Evolutionary conservation across 2,113 vertebrate genomes (phyloP).

Genomic region (Thunnus maccoyii): DNA sequence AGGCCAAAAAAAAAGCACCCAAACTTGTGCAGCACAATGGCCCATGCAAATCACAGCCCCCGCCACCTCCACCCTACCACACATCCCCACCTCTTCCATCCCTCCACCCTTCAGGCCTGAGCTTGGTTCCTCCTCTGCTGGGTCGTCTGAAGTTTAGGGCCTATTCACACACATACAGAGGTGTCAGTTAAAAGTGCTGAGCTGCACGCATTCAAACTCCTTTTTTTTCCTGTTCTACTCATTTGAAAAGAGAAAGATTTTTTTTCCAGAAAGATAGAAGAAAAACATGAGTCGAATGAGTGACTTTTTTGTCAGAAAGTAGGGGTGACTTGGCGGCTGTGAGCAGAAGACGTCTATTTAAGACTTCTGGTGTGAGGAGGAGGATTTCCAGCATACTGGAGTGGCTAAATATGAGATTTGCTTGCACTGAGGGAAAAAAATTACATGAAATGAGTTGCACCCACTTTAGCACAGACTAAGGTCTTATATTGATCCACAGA

Average conservation of each 20-base stretch:
- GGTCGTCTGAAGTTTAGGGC: constrained; percentile 85
- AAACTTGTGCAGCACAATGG: constrained; percentile 90
- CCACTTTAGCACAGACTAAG: constrained; percentile 2
- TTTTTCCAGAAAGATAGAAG: constrained; percentile 68
- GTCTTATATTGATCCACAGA: constrained; percentile 1
- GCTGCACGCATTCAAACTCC: constrained; percentile 76
- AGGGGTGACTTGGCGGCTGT: constrained; percentile 59
- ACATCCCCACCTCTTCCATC: constrained; percentile 71
- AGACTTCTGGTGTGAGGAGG: constrained; percentile 20
- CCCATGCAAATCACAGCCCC: constrained; percentile 87
- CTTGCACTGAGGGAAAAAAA: constrained; percentile 27
- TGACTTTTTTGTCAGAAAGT: constrained; percentile 81
- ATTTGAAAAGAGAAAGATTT: constrained; percentile 71
- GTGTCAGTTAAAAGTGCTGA: constrained; percentile 84
- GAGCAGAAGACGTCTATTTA: constrained; percentile 33
- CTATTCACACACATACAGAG: constrained; percentile 80
- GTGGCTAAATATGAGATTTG: constrained; percentile 26
- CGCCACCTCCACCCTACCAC: constrained; percentile 70
- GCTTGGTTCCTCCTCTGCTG: constrained; percentile 74
- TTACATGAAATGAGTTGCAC: constrained; percentile 40
- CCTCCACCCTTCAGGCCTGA: constrained; percentile 66
- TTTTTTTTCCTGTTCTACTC: constrained; percentile 34
- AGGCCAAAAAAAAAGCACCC: constrained; percentile 86
- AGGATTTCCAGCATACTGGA: constrained; percentile 44
- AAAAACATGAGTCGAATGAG: constrained; percentile 76